Conservation (phyloP, 1,140 invertebrate species). For the Heliconius himera region DNA sequence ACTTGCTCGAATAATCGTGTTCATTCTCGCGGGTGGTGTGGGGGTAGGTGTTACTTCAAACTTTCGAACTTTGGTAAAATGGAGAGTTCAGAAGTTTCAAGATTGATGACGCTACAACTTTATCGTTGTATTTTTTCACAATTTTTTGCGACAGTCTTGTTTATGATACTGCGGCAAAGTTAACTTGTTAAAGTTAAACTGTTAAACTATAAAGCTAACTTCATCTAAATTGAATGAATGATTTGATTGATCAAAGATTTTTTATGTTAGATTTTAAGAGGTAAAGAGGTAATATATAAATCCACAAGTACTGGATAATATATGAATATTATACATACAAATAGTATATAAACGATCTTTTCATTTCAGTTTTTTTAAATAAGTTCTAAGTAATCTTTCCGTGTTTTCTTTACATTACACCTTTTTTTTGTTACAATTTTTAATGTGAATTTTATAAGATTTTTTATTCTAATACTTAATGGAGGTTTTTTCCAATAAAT, state of each 20-base stretch:
- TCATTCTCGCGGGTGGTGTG: constrained; percentile 17
- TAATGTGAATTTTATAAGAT: too few relatives aligned
- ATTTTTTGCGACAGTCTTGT: constrained; percentile 18
- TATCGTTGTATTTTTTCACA: constrained; percentile 25
- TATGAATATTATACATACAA: too few relatives aligned
- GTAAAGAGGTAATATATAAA: too few relatives aligned
- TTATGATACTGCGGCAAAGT: constrained; percentile 9
- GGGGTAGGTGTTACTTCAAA: constrained; percentile 37
- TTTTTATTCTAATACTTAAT: too few relatives aligned
- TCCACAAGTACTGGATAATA: too few relatives aligned
- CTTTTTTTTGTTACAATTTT: too few relatives aligned
- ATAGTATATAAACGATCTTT: too few relatives aligned
- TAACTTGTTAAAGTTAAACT: neutral
- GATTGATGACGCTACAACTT: constrained; percentile 36
- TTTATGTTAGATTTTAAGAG: too few relatives aligned
- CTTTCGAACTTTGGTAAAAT: constrained; percentile 30
- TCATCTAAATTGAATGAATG: neutral
- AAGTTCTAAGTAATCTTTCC: too few relatives aligned
- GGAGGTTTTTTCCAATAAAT: neutral
- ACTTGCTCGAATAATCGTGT: constrained; percentile 19
- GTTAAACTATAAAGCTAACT: neutral
- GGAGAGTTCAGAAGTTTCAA: constrained; percentile 35
- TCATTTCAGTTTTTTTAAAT: too few relatives aligned
- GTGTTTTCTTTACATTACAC: too few relatives aligned
- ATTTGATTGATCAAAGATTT: neutral